Percentiles rank a stretch among this genome's conserved stretches.
Conservation (phyloP, 2,113 vertebrate species). For the Prunella fulvescens region DNA sequence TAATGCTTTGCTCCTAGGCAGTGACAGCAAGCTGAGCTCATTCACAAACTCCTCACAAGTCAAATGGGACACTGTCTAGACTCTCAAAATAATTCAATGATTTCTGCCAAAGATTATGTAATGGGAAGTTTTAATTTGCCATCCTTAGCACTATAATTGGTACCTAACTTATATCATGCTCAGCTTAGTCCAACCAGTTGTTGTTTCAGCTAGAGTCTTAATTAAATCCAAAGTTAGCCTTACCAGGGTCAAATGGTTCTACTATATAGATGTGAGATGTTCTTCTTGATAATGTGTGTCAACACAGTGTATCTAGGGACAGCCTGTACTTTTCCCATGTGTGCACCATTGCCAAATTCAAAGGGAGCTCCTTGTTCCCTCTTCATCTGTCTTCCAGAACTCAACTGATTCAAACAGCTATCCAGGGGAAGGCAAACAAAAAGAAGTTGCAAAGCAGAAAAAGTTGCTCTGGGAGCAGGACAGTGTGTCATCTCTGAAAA, state of each 20-base stretch:
- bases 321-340: background rate
- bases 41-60: background rate
- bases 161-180: background rate
- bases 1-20: background rate
- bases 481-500: background rate
- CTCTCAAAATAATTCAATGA: background rate
- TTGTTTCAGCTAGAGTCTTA: background rate
- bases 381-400: slow-evolving; percentile 47
- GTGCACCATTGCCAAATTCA: background rate
- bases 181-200: background rate
- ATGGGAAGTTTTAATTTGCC: background rate
- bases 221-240: background rate
- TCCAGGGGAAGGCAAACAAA: slow-evolving; percentile 60
- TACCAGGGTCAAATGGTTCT: background rate
- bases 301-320: background rate
- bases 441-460: slow-evolving; percentile 60
- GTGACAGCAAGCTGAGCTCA: background rate
- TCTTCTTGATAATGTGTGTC: background rate
- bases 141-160: background rate
- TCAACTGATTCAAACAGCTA: slow-evolving; percentile 52
- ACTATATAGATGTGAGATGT: background rate
- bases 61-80: background rate
- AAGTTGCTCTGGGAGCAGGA: slow-evolving; percentile 59
- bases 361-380: background rate
- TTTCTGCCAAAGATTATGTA: background rate